Evolutionary conservation across 2,888 invertebrate genomes (phyloP).

Genomic region (Syrphus vitripennis): DNA sequence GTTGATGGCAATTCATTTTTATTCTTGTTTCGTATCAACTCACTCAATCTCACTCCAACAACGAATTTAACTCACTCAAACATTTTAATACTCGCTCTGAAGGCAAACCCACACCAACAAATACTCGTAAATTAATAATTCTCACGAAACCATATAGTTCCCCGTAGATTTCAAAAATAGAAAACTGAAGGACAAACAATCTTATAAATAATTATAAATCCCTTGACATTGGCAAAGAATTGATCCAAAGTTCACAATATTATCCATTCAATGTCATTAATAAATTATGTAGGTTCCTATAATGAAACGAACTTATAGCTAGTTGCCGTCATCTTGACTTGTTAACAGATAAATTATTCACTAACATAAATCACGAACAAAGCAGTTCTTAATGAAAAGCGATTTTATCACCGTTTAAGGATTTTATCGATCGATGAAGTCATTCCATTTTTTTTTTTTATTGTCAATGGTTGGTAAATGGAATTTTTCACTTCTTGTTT

Average conservation of each 20-base stretch:
- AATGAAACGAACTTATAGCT: background rate
- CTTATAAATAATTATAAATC: background rate
- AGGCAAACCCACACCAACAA: too few relatives aligned
- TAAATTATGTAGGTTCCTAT: background rate
- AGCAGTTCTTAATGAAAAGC: slow-evolving; percentile 30
- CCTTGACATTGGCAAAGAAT: slow-evolving; percentile 13
- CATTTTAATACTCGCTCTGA: too few relatives aligned
- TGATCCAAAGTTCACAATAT: background rate
- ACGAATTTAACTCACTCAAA: too few relatives aligned
- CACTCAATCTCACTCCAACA: too few relatives aligned
- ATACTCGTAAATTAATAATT: too few relatives aligned
- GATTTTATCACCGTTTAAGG: slow-evolving; percentile 11
- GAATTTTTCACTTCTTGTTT: background rate
- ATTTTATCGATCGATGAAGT: slow-evolving; percentile 11
- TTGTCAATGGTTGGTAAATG: background rate
- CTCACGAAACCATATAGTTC: too few relatives aligned
- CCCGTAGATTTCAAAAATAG: background rate
- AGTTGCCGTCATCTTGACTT: slow-evolving; percentile 8
- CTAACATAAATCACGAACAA: slow-evolving; percentile 32
- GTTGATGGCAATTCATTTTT: too few relatives aligned
- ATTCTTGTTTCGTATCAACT: too few relatives aligned
- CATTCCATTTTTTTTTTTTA: background rate
- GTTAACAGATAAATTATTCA: slow-evolving; percentile 32
- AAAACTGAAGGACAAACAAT: background rate
- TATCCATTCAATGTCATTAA: slow-evolving; percentile 10